phyloP scores from a whole-genome alignment of 2,113 vertebrate genomes.

The Gracilinanus agilis region DNA sequence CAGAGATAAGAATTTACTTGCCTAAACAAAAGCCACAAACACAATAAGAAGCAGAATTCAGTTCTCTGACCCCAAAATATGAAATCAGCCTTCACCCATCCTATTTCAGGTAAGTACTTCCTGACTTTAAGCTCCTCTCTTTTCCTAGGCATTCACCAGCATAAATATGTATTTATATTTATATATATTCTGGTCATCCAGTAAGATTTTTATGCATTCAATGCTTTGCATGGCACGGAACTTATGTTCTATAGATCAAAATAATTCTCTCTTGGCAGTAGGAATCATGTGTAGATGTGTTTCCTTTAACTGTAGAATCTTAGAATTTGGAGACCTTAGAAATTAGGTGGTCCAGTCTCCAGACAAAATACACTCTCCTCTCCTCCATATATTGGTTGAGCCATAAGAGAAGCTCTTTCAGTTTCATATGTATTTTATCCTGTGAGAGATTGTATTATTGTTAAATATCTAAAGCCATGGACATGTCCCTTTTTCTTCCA shows the following conservation, averaged over 20 bases:
- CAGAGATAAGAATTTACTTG: background rate
- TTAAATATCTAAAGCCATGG: background rate
- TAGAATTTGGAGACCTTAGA: background rate
- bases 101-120: background rate
- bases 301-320: background rate
- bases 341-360: background rate
- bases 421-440: background rate
- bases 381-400: background rate
- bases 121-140: background rate
- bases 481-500: background rate
- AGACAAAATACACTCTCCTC: background rate
- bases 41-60: background rate
- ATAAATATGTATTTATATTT: too few species aligned
- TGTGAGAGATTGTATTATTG: too few species aligned
- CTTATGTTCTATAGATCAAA: slow-evolving; percentile 29
- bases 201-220: background rate
- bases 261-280: slow-evolving; percentile 4
- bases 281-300: background rate
- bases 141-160: background rate
- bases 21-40: too few species aligned
- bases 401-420: background rate
- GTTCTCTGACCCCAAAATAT: background rate
- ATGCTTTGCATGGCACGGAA: slow-evolving; percentile 32
- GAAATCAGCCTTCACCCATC: background rate
- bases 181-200: too few species aligned